Evolutionary conservation across 2,113 vertebrate species (phyloP).

Genomic region (Speoplatyrhinus poulsoni): DNA sequence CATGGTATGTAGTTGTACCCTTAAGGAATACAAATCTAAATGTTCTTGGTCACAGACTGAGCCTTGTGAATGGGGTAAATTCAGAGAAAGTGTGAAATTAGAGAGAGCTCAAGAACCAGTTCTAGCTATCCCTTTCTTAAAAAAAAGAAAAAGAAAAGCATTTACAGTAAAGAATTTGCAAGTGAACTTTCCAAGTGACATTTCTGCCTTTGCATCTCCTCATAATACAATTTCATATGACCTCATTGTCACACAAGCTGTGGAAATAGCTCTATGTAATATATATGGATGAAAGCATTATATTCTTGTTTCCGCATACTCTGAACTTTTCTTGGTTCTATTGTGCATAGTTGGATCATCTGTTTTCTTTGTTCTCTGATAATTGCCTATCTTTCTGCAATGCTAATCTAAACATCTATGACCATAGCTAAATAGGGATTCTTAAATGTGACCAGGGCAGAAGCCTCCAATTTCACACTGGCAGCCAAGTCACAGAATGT

Average conservation of each 20-base stretch:
- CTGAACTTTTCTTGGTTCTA: not conserved
- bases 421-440: slow-evolving; percentile 54
- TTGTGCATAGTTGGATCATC: not conserved
- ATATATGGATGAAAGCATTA: not conserved
- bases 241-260: slow-evolving; percentile 1
- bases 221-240: not conserved
- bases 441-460: slow-evolving; percentile 56
- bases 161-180: slow-evolving; percentile 23
- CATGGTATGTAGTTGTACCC: too few relatives aligned
- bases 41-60: not conserved
- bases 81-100: slow-evolving; percentile 37
- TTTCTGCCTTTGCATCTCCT: not conserved
- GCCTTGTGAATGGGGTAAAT: not conserved
- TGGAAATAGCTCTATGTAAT: not conserved
- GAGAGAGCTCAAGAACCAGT: slow-evolving; percentile 15
- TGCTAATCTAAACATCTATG: slow-evolving; percentile 35
- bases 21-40: not conserved
- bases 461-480: slow-evolving; percentile 60
- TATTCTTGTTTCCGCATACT: slow-evolving; percentile 6
- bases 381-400: slow-evolving; percentile 25
- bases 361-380: slow-evolving; percentile 25
- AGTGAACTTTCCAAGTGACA: not conserved
- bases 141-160: slow-evolving; percentile 1
- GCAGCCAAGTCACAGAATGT: slow-evolving; percentile 57
- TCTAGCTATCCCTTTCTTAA: slow-evolving; percentile 11